phyloP scores from a whole-genome alignment of 2,888 invertebrate genomes.

The Cylloceria caligata region DNA sequence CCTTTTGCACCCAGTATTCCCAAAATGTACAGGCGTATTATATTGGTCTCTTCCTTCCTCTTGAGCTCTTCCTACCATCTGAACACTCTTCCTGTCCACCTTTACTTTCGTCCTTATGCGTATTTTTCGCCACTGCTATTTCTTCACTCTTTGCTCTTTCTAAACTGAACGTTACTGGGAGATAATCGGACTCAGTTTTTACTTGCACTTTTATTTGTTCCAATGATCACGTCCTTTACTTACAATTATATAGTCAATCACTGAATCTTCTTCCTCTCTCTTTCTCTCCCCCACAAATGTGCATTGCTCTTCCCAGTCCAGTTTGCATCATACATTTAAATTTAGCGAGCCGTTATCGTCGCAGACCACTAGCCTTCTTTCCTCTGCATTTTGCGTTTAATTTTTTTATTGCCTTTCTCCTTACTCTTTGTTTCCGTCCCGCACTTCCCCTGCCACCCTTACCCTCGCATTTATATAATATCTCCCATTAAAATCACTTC shows the following conservation, averaged over 20 bases:
- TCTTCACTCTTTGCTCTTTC: not conserved
- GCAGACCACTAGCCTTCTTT: slow-evolving; percentile 5
- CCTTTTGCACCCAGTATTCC: no score
- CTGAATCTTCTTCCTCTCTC: not conserved
- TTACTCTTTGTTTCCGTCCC: not conserved
- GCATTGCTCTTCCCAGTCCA: slow-evolving; percentile 8
- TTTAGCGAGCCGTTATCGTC: not conserved
- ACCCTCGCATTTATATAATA: slow-evolving; percentile 43
- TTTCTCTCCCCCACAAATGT: slow-evolving; percentile 11
- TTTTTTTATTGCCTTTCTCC: slow-evolving; percentile 10
- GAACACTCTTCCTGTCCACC: no score
- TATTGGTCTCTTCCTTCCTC: no score
- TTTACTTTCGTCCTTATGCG: not conserved
- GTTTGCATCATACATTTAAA: slow-evolving; percentile 20
- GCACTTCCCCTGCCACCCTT: not conserved
- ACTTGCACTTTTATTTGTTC: not conserved
- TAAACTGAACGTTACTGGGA: not conserved
- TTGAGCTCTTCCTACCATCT: no score
- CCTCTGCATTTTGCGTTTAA: not conserved
- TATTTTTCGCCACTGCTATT: no score
- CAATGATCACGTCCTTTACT: not conserved
- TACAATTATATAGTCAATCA: slow-evolving; percentile 15
- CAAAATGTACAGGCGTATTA: no score
- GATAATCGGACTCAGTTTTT: slow-evolving; percentile 19
- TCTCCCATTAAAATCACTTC: slow-evolving; percentile 25